Evolutionary conservation across 2,888 invertebrate species (phyloP).

Genomic region (Synergus itoensis): DNA sequence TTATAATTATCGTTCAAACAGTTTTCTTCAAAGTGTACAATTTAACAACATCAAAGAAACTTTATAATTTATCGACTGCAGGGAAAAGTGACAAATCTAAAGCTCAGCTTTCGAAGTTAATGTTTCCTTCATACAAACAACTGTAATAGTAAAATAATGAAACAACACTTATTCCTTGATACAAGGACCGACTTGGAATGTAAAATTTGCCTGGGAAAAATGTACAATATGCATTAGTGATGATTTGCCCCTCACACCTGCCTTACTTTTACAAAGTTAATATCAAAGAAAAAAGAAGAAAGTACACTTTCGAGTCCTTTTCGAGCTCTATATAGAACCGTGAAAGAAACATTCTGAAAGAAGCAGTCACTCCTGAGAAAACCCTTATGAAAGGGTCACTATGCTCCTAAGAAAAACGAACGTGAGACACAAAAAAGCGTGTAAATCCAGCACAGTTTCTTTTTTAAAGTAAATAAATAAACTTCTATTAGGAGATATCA

Average conservation of each 20-base stretch:
- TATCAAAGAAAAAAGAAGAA: neutral
- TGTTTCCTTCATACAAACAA: neutral
- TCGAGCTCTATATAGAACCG: neutral
- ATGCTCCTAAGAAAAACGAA: neutral
- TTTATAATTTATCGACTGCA: neutral
- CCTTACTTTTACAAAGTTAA: too few species aligned
- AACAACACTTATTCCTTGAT: neutral
- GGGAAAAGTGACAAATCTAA: neutral
- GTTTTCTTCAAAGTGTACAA: neutral
- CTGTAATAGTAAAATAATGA: neutral
- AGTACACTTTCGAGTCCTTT: neutral
- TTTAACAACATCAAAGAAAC: neutral
- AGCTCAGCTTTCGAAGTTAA: neutral
- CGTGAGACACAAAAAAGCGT: neutral
- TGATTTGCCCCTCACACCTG: too few species aligned
- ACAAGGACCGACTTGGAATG: neutral
- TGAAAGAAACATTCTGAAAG: neutral
- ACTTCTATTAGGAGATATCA: too few species aligned
- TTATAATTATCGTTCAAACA: neutral
- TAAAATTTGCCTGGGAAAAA: too few species aligned
- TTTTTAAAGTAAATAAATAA: too few species aligned
- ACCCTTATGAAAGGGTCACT: neutral
- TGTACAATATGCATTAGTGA: too few species aligned
- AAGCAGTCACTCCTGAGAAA: neutral
- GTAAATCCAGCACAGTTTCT: neutral